Evolutionary conservation across 2,888 invertebrate species (phyloP).

Genomic region (Ectropis crepuscularia): DNA sequence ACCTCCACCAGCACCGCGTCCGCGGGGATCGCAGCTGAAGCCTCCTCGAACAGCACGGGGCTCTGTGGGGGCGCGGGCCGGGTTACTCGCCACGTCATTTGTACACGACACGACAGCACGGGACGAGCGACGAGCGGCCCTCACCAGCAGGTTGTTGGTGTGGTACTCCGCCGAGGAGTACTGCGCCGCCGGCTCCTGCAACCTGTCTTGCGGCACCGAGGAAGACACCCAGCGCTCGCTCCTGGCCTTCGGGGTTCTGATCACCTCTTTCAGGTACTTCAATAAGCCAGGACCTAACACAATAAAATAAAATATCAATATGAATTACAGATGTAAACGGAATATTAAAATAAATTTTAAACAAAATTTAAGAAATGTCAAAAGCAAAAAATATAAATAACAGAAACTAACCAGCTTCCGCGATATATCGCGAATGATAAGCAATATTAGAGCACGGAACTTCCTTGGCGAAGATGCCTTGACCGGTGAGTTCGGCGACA

Average conservation of each 20-base stretch:
- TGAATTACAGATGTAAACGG: background rate
- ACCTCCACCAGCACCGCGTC: slow-evolving; percentile 93
- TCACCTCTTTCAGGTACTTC: slow-evolving; percentile 75
- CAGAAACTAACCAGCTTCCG: slow-evolving; percentile 71
- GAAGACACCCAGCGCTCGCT: slow-evolving; percentile 91
- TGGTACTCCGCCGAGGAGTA: slow-evolving; percentile 92
- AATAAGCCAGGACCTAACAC: slow-evolving; percentile 3
- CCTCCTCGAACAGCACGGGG: slow-evolving; percentile 90
- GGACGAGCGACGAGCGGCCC: background rate
- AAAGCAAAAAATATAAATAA: background rate
- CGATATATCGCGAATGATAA: slow-evolving; percentile 92
- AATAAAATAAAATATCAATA: background rate
- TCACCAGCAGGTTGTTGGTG: slow-evolving; percentile 87
- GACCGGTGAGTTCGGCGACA: slow-evolving; percentile 66
- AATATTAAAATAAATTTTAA: background rate
- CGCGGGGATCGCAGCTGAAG: slow-evolving; percentile 88
- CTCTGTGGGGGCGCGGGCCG: slow-evolving; percentile 27
- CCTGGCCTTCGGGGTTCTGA: slow-evolving; percentile 85
- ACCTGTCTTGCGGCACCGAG: slow-evolving; percentile 87
- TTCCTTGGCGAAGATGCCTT: slow-evolving; percentile 53
- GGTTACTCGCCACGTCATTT: background rate
- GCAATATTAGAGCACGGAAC: slow-evolving; percentile 89
- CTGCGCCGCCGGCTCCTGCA: slow-evolving; percentile 73
- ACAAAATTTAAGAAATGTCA: too few species aligned
- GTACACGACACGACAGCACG: background rate